Conservation (phyloP, 2,797 vertebrate species). For the Pantherophis vulpinus region DNA sequence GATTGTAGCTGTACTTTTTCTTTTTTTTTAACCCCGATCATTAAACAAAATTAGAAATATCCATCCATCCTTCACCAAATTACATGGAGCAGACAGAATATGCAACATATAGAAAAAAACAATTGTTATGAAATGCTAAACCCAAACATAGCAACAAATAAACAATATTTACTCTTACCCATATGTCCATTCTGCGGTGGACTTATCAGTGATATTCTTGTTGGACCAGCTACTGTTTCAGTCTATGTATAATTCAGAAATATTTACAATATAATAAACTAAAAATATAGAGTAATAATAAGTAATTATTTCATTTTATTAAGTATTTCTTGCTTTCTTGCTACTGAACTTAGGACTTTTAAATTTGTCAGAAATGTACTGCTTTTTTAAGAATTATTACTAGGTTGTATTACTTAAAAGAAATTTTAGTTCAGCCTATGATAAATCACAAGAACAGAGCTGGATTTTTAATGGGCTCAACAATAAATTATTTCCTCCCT, state of each 20-base stretch:
- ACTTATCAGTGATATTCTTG: constrained; percentile 81
- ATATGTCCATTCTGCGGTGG: constrained; percentile 79
- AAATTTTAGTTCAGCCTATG: not conserved
- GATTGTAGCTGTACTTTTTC: not conserved
- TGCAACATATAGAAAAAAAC: not conserved
- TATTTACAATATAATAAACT: not conserved
- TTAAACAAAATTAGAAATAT: not conserved
- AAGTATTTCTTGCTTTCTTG: not conserved
- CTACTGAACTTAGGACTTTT: not conserved
- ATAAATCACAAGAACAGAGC: not conserved
- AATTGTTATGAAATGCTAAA: not conserved
- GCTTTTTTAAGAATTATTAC: not conserved
- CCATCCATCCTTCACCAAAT: not conserved
- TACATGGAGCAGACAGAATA: not conserved
- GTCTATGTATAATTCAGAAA: constrained; percentile 63
- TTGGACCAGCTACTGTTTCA: constrained; percentile 56
- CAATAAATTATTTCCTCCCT: not conserved
- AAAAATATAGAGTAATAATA: not conserved
- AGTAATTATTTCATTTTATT: not conserved
- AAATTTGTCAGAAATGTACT: not conserved
- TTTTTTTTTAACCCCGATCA: not conserved
- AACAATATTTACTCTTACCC: constrained; percentile 71
- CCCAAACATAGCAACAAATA: not conserved
- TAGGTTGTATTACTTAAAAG: not conserved
- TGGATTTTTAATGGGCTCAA: not conserved